These are phyloP conservation scores for Coreius guichenoti DNA, from an alignment of 2,797 vertebrate genomes.

Conservation along the genomic window DNA sequence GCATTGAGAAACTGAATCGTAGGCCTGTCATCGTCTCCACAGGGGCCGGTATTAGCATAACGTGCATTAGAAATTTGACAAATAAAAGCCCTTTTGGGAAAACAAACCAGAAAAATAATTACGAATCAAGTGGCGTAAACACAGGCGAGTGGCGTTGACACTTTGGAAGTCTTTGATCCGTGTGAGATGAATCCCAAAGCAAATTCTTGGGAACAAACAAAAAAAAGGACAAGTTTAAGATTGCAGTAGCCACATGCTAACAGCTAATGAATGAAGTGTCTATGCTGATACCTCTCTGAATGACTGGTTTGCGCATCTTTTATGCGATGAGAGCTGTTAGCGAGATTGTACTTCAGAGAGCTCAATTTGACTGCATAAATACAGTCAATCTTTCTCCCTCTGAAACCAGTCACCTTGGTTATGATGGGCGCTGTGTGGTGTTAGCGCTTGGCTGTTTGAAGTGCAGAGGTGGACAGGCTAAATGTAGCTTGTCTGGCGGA, in stretches of 20 bases:
- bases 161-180: conserved; percentile 11
- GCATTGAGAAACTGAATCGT: conserved; percentile 30
- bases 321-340: not conserved
- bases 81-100: conserved; percentile 43
- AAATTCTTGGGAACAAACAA: not conserved
- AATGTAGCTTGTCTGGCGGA: conserved; percentile 62
- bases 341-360: not conserved
- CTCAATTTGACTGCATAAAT: conserved; percentile 31
- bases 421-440: conserved; percentile 38
- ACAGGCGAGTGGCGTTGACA: not conserved
- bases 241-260: conserved; percentile 1
- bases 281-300: not conserved
- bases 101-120: conserved; percentile 19
- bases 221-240: not conserved
- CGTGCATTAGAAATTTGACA: conserved; percentile 25
- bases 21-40: conserved; percentile 26
- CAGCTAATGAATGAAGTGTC: not conserved
- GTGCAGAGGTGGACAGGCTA: conserved; percentile 52
- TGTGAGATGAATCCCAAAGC: not conserved
- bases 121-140: not conserved
- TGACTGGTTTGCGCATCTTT: conserved; percentile 27
- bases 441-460: conserved; percentile 53
- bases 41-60: conserved; percentile 38
- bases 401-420: conserved; percentile 57
- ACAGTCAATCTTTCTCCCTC: conserved; percentile 4